Percentiles rank a stretch among this genome's conserved stretches.
Conservation (phyloP, 2,888 invertebrate species). For the Branchipolynoe longqiensis region DNA sequence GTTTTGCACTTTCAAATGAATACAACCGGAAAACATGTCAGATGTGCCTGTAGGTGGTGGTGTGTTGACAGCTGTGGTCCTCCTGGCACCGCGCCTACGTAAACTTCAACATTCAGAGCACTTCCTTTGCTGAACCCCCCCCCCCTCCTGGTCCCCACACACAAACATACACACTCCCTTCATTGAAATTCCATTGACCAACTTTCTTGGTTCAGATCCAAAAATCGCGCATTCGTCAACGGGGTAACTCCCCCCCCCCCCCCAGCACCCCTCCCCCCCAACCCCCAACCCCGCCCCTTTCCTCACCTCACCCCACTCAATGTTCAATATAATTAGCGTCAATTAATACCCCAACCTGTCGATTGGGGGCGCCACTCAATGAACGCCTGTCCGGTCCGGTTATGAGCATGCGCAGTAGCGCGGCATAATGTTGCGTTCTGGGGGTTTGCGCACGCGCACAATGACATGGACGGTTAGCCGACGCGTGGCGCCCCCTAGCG, state of each 20-base stretch:
- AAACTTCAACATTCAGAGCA: background rate
- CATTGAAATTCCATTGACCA: conserved; percentile 7
- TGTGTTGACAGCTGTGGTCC: conserved; percentile 32
- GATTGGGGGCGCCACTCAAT: background rate
- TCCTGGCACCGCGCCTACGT: conserved; percentile 8
- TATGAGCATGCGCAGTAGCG: background rate
- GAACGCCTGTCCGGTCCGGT: conserved; percentile 31
- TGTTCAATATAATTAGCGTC: conserved; percentile 19
- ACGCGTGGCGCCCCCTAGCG: conserved; percentile 21
- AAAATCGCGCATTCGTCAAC: conserved; percentile 10
- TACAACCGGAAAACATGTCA: too few species aligned
- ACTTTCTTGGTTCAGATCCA: conserved; percentile 37
- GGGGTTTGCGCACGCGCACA: conserved; percentile 16
- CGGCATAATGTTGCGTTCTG: conserved; percentile 44
- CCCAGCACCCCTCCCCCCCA: background rate
- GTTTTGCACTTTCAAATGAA: too few species aligned
- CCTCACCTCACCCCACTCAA: too few species aligned
- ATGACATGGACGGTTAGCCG: conserved; percentile 37
- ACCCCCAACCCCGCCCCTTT: background rate
- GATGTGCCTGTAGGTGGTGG: too few species aligned
- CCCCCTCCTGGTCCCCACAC: too few species aligned
- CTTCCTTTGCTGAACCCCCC: background rate
- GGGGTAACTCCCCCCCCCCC: background rate
- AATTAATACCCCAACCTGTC: conserved; percentile 44
- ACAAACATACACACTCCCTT: background rate